Base-by-base conservation (phyloP, 2,888 invertebrate genomes). In the Andrena minutula region DNA sequence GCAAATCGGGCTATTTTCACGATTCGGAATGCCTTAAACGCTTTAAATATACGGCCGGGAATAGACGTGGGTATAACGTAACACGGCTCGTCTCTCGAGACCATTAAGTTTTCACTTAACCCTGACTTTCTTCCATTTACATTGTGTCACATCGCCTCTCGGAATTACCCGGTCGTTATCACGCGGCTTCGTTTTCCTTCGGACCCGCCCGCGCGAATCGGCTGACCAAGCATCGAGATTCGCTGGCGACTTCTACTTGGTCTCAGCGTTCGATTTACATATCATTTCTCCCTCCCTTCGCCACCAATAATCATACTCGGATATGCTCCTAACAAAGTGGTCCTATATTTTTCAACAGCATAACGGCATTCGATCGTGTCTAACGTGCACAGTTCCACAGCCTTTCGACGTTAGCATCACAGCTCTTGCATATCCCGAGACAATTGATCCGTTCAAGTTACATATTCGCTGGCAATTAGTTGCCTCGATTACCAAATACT, bases 1-100 rank as follows among this genome's bases (percentile, higher is more conserved):
- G 92, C 91, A 92, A 92, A 92, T 92, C 86, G 86, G 89, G 88
- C 91, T 91, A 92, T 90, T 91, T 92, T 91, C 91, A 89, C 90
- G 90, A 91, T 91, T 91, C 89, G 88, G 90, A 91, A 91, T 92
- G 91, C 91, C 90, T 91, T 91, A 91, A 91, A 91, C 89, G 91
- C 88, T 88, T 92, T 91, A 91, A 92, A 92, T 92, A 91, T 92
- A 91, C 91, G 91, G 77, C 85, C 86, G 84, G 85, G 86, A 90
- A 90, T 90, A 89, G 90, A 89, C 89, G 89, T 86, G 87, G 30
- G 88, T 89, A 90, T 86, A 86, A 86, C 91, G 89, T 91, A 89
- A 91, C 92, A 91, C 86, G 91, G 88, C 89, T 91, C 85, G 83
- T 89, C 90, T 88, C 89, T 89, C 89, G 91, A 88, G 89, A 85